Conservation (phyloP, 2,113 vertebrate species). For the Nesospiza acunhae region DNA sequence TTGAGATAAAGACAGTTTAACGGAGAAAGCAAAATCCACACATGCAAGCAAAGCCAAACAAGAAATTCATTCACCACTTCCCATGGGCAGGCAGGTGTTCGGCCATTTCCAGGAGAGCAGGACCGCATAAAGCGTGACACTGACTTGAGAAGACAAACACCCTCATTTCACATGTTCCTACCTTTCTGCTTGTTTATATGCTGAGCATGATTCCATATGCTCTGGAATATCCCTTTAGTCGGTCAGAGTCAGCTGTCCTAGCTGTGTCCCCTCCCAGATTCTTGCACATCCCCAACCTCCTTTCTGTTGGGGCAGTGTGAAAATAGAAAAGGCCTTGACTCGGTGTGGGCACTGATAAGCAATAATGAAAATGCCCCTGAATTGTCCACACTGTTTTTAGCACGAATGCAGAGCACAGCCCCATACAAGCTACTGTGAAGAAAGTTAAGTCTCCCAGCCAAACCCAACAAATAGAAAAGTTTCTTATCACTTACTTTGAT, state of each 20-base stretch:
- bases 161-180: neutral
- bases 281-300: neutral
- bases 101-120: neutral
- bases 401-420: neutral
- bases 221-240: neutral
- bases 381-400: neutral
- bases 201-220: neutral
- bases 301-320: neutral
- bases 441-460: neutral
- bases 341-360: neutral
- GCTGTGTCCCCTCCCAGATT: neutral
- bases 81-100: neutral
- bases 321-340: neutral
- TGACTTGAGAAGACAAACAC: neutral
- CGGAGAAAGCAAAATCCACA: neutral
- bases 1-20: neutral
- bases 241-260: neutral
- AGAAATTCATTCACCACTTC: neutral
- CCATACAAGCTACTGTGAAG: neutral
- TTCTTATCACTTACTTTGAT: neutral
- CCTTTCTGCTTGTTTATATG: neutral
- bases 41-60: neutral
- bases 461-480: neutral
- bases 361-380: neutral
- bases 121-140: fast-evolving